Evolutionary conservation across 2,113 vertebrate species (phyloP), one percentile per base, ranked within the genome.

Genomic region (Choloepus hoffmanni): DNA sequence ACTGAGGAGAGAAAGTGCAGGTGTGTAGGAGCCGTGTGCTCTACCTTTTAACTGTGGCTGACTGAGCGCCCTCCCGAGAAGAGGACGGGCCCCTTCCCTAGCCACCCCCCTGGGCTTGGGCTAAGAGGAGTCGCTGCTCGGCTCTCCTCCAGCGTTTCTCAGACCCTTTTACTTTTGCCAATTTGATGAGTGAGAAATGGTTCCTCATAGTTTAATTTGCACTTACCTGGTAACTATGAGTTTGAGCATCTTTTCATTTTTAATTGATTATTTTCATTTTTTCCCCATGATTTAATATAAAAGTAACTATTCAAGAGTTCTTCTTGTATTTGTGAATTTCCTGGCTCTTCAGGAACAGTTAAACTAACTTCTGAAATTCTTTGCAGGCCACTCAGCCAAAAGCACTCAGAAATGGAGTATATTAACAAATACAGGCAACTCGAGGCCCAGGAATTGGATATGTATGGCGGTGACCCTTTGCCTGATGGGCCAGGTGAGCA

Each of bases 361-460:
- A 1, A 45, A 5, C 15, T 74, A 67, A 55, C 40, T 67, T 40
- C 13, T 13, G 26, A 30, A 85, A 2, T 65, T 58, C 21, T 82
- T 76, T 94, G 82, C 63, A 98, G 97, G 90, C 55, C 94, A 0
- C 91, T n/a, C 15, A 67, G 28, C 12, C 89, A 67, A 7, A 87
- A 45, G 90, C 72, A 50, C 13, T 83, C 91, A 13, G 96, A 96
- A 18, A 60, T 18, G 24, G 97, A 96, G 28, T 96, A 96, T 4
- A 40, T 96, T 40, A 24, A 58, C 85, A 76, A 70, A 18, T 96
- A 96, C 83, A 72, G 97, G 50, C 92, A 96, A 9, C 97, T 97
- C 0, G 97, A 97, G 26, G 94, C 91, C 1, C 94, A 89, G 10
- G 96, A 97, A 9, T 19, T 95, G 3, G 85, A 89, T 18, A 3